Evolutionary conservation across 2,888 invertebrate species (phyloP), one percentile per base, ranked within the genome.

Genomic region (Odontomyia ornata): DNA sequence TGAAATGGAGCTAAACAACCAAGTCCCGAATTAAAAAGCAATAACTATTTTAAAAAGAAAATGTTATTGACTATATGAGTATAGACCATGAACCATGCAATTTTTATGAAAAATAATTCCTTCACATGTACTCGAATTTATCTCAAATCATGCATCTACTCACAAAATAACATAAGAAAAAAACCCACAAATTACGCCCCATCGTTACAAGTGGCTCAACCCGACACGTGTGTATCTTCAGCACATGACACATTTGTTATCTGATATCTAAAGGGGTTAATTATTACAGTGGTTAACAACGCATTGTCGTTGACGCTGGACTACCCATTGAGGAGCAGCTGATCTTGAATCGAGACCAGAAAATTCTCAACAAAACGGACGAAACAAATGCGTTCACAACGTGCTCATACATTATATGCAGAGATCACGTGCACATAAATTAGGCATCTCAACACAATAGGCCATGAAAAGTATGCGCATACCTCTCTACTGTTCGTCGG

Each of bases 351-450:
- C 7, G 4, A 52, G 18, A 52, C 52, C 52, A 52, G 15, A 28
- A 15, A n/a, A 28, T n/a, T 11, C 36, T 60, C 4, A n/a, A 13
- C 23, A 25, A 60, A 60, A 36, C 36, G 9, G 57, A 25, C 11
- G n/a, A 21, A 60, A 21, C 13, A 23, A 25, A 27, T 27, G 18
- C 36, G 18, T 28, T 64, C 23, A 43, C 21, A 69, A 69, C 69
- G 69, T 69, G 69, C 47, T 27, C 69, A 3, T 13, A 0, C 69
- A 69, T 67, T 43, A 69, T 46, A n/a, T 23, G 18, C 69, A 25
- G 47, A 25, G 69, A 69, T 69, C 69, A 69, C 69, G 69, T 69
- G 69, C 69, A 69, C 69, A 69, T 69, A 69, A 69, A 69, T 69
- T 69, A 69, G 69, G 25, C n/a, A 65, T 27, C 43, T 30, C 21